Base-by-base conservation (phyloP, 2,797 vertebrate genomes). In the Poeciliopsis infans region DNA sequence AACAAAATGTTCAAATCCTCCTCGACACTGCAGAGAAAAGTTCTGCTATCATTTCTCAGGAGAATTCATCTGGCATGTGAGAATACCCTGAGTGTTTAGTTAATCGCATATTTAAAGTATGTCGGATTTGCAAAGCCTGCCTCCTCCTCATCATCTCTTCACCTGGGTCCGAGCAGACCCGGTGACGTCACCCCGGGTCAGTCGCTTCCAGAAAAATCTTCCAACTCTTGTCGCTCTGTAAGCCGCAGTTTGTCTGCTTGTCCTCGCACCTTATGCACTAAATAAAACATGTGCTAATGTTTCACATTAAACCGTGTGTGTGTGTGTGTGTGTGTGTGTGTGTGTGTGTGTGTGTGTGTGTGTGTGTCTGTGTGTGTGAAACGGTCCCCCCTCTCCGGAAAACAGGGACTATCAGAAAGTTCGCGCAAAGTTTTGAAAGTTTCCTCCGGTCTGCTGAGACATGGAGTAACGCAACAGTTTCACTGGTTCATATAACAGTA, bases 181-280 rank as follows among this genome's bases (percentile, higher is more conserved):
- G 10, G 46, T 92, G 91, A 94, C 93, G 92, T 93, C 91, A 89
- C 0, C 10, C 41, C 59, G 0, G 46, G 59, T 80, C 13, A 77
- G 89, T 76, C 74, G 86, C 83, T 93, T 94, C 93, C 91, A 91
- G 93, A 94, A 94, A 79, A 74, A 47, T 47, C 70, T 70, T 36
- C 33, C 68, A 64, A 76, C 79, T 61, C 1, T 61, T 31, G 1
- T 0, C 23, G 43, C 74, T 74, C 25, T 2, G 1, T 0, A 8
- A 7, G 10, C 3, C 18, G 39, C 59, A 5, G 36, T 15, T 4
- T 13, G 18, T 20, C 5, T 39, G 3, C 0, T 18, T 0, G 45
- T 36, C 23, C 18, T 0, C 31, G 3, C 36, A 49, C 46, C 33
- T 5, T 2, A 20, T 41, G 68, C 5, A 55, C 36, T 2, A 16